Percentiles rank a stretch among this genome's conserved stretches.
Evolutionary conservation across 2,888 invertebrate genomes (phyloP).

Genomic region (Nemotelus nigrinus): DNA sequence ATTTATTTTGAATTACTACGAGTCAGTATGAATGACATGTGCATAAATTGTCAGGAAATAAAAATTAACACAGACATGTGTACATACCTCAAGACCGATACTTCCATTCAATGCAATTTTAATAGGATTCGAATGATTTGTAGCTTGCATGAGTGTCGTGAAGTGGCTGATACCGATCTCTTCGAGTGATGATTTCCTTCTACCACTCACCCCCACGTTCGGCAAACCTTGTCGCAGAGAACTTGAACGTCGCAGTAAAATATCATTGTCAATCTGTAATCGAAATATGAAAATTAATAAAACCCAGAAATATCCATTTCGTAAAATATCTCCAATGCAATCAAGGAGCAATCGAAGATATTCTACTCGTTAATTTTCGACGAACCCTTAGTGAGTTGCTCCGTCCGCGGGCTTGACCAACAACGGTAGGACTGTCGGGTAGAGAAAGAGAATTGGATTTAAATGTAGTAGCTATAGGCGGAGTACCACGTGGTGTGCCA

Average conservation of each 20-base stretch:
- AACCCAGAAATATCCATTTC: constrained; percentile 11
- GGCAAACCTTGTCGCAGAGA: constrained; percentile 84
- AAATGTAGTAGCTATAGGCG: constrained; percentile 80
- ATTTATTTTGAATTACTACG: no score
- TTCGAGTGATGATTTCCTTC: constrained; percentile 84
- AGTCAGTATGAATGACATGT: no score
- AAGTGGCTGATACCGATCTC: constrained; percentile 87
- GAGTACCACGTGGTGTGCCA: constrained; percentile 74
- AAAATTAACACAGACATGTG: no score
- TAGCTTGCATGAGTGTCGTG: constrained; percentile 73
- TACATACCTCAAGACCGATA: constrained; percentile 78
- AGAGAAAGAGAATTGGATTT: constrained; percentile 90
- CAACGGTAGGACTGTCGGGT: constrained; percentile 87
- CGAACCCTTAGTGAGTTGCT: constrained; percentile 85
- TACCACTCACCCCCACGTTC: constrained; percentile 68
- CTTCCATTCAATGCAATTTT: constrained; percentile 87
- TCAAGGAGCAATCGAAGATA: neutral
- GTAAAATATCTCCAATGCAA: constrained; percentile 43
- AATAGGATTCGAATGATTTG: constrained; percentile 78
- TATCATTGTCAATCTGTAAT: constrained; percentile 76
- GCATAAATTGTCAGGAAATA: no score
- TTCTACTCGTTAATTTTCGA: constrained; percentile 54
- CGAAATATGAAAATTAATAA: constrained; percentile 26
- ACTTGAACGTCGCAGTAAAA: constrained; percentile 82
- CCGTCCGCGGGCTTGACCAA: constrained; percentile 80